phyloP scores from a whole-genome alignment of 1,140 invertebrate genomes.

The Bombus waltoni region DNA sequence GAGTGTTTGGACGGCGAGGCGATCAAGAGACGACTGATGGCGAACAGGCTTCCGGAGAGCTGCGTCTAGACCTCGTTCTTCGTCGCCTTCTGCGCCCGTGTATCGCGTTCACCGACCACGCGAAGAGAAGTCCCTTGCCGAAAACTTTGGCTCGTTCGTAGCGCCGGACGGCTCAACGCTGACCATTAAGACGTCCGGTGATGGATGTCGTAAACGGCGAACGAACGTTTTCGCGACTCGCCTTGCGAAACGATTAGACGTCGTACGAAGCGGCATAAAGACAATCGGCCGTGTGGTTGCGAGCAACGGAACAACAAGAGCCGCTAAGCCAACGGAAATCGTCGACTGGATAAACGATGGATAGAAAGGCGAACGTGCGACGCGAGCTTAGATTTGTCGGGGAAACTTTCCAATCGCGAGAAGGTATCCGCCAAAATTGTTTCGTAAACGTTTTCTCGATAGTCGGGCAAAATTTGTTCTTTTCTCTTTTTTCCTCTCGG shows the following conservation, averaged over 20 bases:
- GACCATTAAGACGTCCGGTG: neutral
- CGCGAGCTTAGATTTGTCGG: neutral
- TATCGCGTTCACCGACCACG: neutral
- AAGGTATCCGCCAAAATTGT: constrained; percentile 45
- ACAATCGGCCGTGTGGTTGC: constrained; percentile 24
- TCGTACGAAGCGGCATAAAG: neutral
- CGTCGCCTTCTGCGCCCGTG: neutral
- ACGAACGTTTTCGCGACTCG: neutral
- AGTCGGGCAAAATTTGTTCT: neutral
- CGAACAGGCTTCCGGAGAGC: constrained; percentile 89
- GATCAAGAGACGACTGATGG: constrained; percentile 89
- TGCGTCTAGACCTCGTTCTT: constrained; percentile 85
- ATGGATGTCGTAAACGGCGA: neutral
- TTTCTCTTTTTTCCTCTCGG: constrained; percentile 1
- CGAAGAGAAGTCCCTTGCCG: neutral
- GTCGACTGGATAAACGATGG: neutral
- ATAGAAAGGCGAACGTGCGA: neutral
- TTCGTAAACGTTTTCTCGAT: constrained; percentile 48
- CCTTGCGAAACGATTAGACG: neutral
- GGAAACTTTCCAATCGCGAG: neutral
- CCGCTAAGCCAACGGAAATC: too few relatives aligned
- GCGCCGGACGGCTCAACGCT: neutral
- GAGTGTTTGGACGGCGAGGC: constrained; percentile 85
- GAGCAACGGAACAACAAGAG: neutral
- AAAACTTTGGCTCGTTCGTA: constrained; percentile 3